Evolutionary conservation across 2,113 vertebrate species (phyloP).

Genomic region (Urocitellus parryii): DNA sequence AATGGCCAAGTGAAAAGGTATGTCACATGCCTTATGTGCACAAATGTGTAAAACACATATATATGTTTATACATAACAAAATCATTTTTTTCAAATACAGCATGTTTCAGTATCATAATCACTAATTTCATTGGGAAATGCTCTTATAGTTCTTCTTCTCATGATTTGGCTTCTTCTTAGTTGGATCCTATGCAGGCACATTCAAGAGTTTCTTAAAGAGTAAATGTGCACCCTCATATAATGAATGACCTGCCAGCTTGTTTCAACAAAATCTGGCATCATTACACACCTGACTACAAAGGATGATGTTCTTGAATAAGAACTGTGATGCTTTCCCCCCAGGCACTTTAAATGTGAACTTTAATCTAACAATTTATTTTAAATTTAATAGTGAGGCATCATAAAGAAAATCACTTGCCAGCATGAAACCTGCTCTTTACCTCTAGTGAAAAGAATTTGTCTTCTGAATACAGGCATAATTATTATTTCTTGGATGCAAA

Average conservation of each 20-base stretch:
- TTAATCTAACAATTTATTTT: constrained; percentile 29
- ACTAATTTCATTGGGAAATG: constrained; percentile 83
- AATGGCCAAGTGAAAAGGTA: not conserved
- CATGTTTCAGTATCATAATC: constrained; percentile 71
- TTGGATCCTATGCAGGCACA: not conserved
- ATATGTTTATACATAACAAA: not conserved
- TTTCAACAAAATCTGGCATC: constrained; percentile 49
- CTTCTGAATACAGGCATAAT: constrained; percentile 46
- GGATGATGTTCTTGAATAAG: not conserved
- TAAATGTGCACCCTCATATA: constrained; percentile 18
- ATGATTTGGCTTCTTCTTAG: constrained; percentile 70
- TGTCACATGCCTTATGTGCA: not conserved
- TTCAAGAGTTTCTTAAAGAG: constrained; percentile 51
- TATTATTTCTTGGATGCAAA: constrained; percentile 19
- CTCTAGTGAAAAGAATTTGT: constrained; percentile 13
- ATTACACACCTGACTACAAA: not conserved
- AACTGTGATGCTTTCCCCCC: not conserved
- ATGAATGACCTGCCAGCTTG: not conserved
- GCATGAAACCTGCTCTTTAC: not conserved
- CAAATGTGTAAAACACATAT: not conserved
- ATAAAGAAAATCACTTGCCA: not conserved
- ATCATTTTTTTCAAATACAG: constrained; percentile 71
- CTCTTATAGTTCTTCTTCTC: constrained; percentile 64
- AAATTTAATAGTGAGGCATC: constrained; percentile 43
- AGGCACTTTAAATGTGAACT: constrained; percentile 4